These are phyloP conservation scores for Etheostoma nigrum DNA, from an alignment of 2,797 vertebrate species.

Conservation along the genomic window DNA sequence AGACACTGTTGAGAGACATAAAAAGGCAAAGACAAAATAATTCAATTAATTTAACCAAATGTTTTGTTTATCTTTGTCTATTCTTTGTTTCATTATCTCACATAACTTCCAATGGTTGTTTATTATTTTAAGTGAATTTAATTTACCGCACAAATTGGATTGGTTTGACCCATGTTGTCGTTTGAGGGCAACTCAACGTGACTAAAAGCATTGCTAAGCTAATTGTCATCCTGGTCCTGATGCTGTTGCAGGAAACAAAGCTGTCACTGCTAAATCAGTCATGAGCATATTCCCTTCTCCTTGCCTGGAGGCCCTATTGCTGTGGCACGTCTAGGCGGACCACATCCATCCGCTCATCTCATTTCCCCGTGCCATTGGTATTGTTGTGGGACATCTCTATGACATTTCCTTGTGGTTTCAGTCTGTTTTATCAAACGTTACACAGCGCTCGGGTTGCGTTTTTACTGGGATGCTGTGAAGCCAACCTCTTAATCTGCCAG, in stretches of 20 bases:
- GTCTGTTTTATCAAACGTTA: constrained; percentile 68
- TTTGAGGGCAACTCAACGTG: constrained; percentile 63
- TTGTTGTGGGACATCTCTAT: constrained; percentile 55
- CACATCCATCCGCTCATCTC: constrained; percentile 31
- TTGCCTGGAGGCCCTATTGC: constrained; percentile 32
- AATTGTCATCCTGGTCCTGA: constrained; percentile 62
- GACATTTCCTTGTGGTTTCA: constrained; percentile 70
- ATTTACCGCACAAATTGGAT: constrained; percentile 60
- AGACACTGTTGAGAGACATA: constrained; percentile 84
- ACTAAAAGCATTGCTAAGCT: constrained; percentile 59
- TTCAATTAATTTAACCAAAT: constrained; percentile 2
- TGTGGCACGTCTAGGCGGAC: constrained; percentile 30
- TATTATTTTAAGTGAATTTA: constrained; percentile 38
- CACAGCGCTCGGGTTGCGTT: constrained; percentile 47
- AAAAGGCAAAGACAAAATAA: neutral
- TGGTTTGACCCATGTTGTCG: constrained; percentile 46
- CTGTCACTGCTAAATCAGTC: constrained; percentile 38
- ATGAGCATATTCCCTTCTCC: constrained; percentile 22
- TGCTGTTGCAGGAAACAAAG: constrained; percentile 49
- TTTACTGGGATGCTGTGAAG: constrained; percentile 51
- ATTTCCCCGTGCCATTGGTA: constrained; percentile 45
- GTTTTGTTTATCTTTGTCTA: constrained; percentile 12
- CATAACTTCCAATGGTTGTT: constrained; percentile 22
- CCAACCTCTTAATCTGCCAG: constrained; percentile 62
- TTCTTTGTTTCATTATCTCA: constrained; percentile 22